Conservation (phyloP, 2,113 vertebrate genomes). For the Haliaeetus leucogaster region DNA sequence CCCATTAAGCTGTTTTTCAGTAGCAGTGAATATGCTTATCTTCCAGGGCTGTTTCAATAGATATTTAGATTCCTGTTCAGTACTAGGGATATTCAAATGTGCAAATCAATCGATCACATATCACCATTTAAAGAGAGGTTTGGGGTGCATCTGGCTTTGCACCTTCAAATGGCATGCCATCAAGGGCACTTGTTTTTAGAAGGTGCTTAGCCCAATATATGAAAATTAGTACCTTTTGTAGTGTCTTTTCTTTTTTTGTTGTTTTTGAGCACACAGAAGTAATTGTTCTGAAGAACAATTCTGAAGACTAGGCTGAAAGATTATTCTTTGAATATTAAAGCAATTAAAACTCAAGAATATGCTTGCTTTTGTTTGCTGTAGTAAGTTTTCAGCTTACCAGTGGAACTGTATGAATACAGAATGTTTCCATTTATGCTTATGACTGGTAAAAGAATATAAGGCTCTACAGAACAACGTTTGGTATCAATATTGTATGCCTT, state of each 20-base stretch:
- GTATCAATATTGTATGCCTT: constrained; percentile 53
- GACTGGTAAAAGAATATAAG: constrained; percentile 7
- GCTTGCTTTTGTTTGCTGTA: background rate
- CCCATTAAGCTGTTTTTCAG: background rate
- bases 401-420: background rate
- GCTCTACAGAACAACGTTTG: background rate
- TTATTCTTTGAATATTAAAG: constrained; percentile 8
- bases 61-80: background rate
- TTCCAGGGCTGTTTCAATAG: background rate
- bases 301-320: background rate
- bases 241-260: background rate
- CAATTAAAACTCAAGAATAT: constrained; percentile 1
- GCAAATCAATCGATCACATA: background rate
- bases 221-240: background rate
- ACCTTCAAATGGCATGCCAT: background rate
- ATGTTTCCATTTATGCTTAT: background rate
- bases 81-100: background rate
- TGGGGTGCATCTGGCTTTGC: background rate
- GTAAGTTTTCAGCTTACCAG: background rate
- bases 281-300: background rate
- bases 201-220: background rate
- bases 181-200: background rate
- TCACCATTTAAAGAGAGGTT: background rate
- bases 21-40: background rate
- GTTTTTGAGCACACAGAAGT: background rate